Conservation (phyloP, 2,888 invertebrate species). For the Drosophila kanekoi region DNA sequence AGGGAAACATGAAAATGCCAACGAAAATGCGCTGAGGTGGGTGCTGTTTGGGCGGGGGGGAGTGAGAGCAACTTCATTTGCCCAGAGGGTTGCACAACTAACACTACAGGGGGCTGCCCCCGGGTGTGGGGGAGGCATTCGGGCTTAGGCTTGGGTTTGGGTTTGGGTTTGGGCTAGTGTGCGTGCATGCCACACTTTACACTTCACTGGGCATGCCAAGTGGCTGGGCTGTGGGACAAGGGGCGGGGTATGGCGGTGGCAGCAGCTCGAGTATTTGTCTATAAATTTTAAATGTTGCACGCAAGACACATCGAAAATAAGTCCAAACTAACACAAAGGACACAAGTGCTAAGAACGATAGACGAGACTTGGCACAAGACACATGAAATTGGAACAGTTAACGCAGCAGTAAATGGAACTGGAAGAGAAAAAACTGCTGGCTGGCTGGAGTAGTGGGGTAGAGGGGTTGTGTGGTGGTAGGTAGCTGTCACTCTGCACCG, state of each 20-base stretch:
- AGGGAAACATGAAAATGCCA: conserved; percentile 58
- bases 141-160: background rate
- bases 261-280: conserved; percentile 64
- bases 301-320: conserved; percentile 78
- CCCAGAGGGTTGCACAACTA: conserved; percentile 24
- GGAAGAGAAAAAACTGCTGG: background rate
- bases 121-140: background rate
- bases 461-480: no score
- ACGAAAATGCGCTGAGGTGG: conserved; percentile 11
- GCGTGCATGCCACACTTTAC: conserved; percentile 68
- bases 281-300: conserved; percentile 80
- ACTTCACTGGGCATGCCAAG: conserved; percentile 78
- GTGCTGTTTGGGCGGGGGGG: background rate
- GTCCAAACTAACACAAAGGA: conserved; percentile 57
- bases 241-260: background rate
- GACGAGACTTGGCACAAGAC: conserved; percentile 2
- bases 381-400: conserved; percentile 12
- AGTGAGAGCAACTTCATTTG: conserved; percentile 64
- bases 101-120: no score
- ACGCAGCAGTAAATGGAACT: conserved; percentile 7
- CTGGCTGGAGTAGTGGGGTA: background rate
- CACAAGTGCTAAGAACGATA: conserved; percentile 12
- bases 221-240: conserved; percentile 52
- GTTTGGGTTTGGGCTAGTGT: conserved; percentile 16
- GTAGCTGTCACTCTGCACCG: conserved; percentile 4